Evolutionary conservation across 2,113 vertebrate species (phyloP), one percentile per base, ranked within the genome.

Genomic region (Scortum barcoo): DNA sequence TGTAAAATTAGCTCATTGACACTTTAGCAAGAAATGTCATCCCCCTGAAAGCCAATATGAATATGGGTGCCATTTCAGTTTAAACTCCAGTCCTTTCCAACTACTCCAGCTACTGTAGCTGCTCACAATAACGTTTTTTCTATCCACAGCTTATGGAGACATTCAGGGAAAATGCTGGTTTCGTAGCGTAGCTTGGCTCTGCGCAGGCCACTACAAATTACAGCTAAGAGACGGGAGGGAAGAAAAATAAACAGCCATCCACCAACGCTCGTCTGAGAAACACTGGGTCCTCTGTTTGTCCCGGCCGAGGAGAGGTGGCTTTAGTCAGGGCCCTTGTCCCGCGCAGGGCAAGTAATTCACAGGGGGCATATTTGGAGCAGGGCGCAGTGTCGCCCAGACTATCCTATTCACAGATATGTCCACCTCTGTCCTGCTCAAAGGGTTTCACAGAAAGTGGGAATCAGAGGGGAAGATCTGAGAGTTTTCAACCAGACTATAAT

Each of bases 221-320:
- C 63, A 63, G 51, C 80, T 10, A 48, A 65, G 33, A 80, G 33
- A 72, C 22, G 3, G 17, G 3, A 50, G 30, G 9, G 44, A 60
- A 69, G 44, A 60, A 79, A 79, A 80, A 76, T 44, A 76, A 86
- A 82, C 72, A 24, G 63, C 61, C 75, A 67, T 80, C 65, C 80
- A 69, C 70, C 40, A 79, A 66, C 58, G 36, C 6, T 89, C 74
- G 57, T 84, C 40, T 9, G 62, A 50, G 28, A 81, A 89, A 92
- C 85, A 93, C 78, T 90, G 5, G 24, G 22, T 38, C 72, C 80
- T 89, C 82, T 93, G 90, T 93, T 85, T 54, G 63, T 24, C 72
- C 48, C 33, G 67, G 83, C 51, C 44, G 24, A 75, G 78, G 60
- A 77, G 78, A 69, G 14, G 58, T 36, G 60, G 74, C 57, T 69